Evolutionary conservation across 2,113 vertebrate genomes (phyloP).

Genomic region (Cebus imitator): DNA sequence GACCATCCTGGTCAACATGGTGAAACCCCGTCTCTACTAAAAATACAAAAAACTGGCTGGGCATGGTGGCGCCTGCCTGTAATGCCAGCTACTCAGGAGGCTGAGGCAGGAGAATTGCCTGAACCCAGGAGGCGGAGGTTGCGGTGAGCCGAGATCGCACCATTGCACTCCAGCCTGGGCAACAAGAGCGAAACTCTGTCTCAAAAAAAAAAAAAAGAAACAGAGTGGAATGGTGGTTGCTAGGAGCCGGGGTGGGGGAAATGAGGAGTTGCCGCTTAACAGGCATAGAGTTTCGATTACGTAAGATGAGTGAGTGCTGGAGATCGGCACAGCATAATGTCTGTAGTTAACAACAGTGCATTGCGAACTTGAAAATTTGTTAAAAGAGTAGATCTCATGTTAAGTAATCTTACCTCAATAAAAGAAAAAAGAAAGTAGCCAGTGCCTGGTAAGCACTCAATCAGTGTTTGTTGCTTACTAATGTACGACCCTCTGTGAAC

Average conservation of each 20-base stretch:
- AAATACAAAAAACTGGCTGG: too few relatives aligned
- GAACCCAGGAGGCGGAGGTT: too few relatives aligned
- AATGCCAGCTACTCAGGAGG: too few relatives aligned
- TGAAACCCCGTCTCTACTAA: too few relatives aligned
- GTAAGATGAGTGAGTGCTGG: background rate
- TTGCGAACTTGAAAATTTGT: background rate
- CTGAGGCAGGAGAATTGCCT: too few relatives aligned
- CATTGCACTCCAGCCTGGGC: too few relatives aligned
- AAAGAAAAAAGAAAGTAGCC: background rate
- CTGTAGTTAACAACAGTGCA: background rate
- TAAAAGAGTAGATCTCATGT: background rate
- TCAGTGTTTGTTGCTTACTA: background rate
- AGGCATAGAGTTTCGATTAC: background rate
- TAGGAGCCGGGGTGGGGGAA: background rate
- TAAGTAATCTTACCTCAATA: background rate
- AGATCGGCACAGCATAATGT: background rate
- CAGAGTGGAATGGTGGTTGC: background rate
- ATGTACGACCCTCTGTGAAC: background rate
- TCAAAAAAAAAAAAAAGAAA: background rate
- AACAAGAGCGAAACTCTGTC: too few relatives aligned
- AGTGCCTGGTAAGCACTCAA: accelerated
- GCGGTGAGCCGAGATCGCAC: too few relatives aligned
- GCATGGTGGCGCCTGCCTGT: too few relatives aligned
- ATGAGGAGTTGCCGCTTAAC: background rate
- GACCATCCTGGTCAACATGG: too few relatives aligned